Evolutionary conservation across 1,140 invertebrate genomes (phyloP).

Genomic region (Lepidotrigona ventralis): DNA sequence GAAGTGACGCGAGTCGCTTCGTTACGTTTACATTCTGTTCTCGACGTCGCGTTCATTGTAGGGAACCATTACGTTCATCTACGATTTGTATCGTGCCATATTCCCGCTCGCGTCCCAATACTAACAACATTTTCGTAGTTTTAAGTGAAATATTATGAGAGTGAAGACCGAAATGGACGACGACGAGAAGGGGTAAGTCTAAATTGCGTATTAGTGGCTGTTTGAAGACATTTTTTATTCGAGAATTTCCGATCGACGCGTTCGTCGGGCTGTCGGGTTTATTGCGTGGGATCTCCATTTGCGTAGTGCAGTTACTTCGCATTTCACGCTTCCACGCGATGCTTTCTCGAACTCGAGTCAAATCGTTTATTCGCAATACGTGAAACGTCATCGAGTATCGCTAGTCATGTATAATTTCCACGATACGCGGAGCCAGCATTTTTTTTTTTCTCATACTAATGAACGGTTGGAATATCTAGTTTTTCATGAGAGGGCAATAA

Average conservation of each 20-base stretch:
- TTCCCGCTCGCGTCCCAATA: conserved; percentile 75
- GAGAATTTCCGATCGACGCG: conserved; percentile 37
- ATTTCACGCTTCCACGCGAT: neutral
- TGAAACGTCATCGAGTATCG: neutral
- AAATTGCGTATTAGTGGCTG: neutral
- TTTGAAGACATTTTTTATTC: conserved; percentile 12
- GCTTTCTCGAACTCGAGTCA: neutral
- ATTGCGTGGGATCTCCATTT: conserved; percentile 61
- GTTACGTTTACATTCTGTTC: conserved; percentile 77
- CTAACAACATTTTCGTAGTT: conserved; percentile 76
- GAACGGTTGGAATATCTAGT: conserved; percentile 4
- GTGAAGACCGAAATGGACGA: conserved; percentile 82
- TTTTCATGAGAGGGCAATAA: conserved; percentile 35
- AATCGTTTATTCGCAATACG: neutral
- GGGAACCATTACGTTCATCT: conserved; percentile 79
- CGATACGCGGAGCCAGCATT: conserved; percentile 15
- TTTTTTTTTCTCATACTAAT: conserved; percentile 5
- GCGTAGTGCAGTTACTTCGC: conserved; percentile 23
- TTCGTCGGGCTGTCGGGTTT: conserved; percentile 47
- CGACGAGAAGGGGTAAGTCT: conserved; percentile 81
- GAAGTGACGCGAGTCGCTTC: conserved; percentile 77
- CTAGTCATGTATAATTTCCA: neutral
- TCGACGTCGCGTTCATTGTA: conserved; percentile 72
- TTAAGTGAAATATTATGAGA: conserved; percentile 81
- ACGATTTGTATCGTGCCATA: conserved; percentile 79